Evolutionary conservation across 2,888 invertebrate genomes (phyloP), one percentile per base, ranked within the genome.

Genomic region (Halictus quadricinctus): DNA sequence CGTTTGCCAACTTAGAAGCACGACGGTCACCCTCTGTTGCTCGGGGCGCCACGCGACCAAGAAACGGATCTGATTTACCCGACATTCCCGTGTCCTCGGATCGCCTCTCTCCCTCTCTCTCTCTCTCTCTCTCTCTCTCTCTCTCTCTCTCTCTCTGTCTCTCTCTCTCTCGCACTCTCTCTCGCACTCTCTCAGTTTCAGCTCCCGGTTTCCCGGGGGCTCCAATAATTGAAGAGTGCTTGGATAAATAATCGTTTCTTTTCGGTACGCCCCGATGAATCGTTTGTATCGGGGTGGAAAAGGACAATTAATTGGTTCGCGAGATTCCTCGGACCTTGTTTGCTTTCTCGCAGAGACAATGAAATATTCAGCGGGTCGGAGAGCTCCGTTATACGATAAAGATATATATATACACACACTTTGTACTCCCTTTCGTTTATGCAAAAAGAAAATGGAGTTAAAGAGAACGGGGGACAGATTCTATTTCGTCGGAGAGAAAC

Each of bases 401-500:
- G 83, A 73, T 83, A 77, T 64, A 36, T 36, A 36, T 36, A 36
- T 36, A 36, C 5, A 64, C 64, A 60, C 80, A 72, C 87, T 83
- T 82, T 72, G 80, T 72, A 74, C 73, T 76, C 81, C 77, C 70
- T 80, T 84, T 79, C 81, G 76, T 72, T 75, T 74, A 72, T 74
- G 81, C 74, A 81, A 66, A 66, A 36, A 66, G 66, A 18, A n/a
- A n/a, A 54, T 6, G 21, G 64, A 64, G 18, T 12, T 25, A 8
- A 25, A 64, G 64, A 25, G 64, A 64, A 15, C 29, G 29, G 6
- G 29, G 25, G 29, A 64, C 13, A 29, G 29, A 29, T 75, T 84
- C 85, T 88, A 86, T 87, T 87, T 82, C 80, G 72, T 54, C n/a
- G 25, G 86, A 78, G 81, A 82, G 72, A 29, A 83, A 73, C 82